Evolutionary conservation across 2,888 invertebrate species (phyloP), one percentile per base, ranked within the genome.

Genomic region (Drosophila helvetica): DNA sequence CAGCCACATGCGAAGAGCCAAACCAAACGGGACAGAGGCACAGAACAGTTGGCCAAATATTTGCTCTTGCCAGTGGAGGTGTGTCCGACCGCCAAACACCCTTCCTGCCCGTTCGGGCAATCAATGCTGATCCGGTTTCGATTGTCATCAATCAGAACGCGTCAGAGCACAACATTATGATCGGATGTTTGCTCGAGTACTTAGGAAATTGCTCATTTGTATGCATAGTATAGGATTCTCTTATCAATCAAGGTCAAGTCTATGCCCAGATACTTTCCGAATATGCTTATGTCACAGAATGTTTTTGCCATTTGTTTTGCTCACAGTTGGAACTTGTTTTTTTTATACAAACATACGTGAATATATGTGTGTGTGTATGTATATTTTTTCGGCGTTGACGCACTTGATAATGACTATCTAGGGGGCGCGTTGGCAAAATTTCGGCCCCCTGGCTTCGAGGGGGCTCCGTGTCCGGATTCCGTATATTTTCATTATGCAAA

Each of bases 211-310:
- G 38, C 58, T 66, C 38, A 54, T 42, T 53, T 48, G 65, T 46
- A 45, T 53, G n/a, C 38, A 6, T 38, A 33, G 12, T 12, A 55
- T 7, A 38, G 47, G 65, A 56, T 48, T 67, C 52, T 55, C 70
- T 71, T 83, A 88, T 88, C 86, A 74, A 68, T 69, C 68, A 88
- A 80, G 84, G 87, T 80, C 58, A 86, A 64, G 66, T 50, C 70
- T 30, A 9, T 18, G 65, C 18, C 33, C 33, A 22, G 43, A 17
- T n/a, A 47, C n/a, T 52, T 27, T 55, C 22, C 30, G 52, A 48
- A 27, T 72, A 68, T 73, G 73, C 33, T 72, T 33, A 15, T 38
- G 38, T 72, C 63, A 70, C 42, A 33, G 10, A 51, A 2, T 15
- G 10, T n/a, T 50, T 57, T 57, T 25, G 56, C 18, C 43, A 58